phyloP scores from a whole-genome alignment of 2,797 vertebrate species.

The Phataginus tetradactyla region DNA sequence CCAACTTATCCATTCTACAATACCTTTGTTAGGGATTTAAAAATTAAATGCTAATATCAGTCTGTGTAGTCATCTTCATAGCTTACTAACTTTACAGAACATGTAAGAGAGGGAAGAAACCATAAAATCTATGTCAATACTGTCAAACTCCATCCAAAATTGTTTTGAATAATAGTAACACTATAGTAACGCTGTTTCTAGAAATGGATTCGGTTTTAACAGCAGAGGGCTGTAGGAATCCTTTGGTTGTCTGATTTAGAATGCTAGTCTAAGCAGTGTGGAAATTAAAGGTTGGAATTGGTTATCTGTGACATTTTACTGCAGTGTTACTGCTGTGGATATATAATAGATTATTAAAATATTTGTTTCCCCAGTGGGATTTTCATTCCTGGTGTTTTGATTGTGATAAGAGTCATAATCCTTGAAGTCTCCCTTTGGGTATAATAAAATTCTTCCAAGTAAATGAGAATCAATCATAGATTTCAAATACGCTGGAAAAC shows the following conservation, averaged over 20 bases:
- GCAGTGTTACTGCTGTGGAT: slow-evolving; percentile 42
- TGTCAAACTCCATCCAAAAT: slow-evolving; percentile 33
- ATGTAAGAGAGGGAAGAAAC: slow-evolving; percentile 4
- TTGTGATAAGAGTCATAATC: slow-evolving; percentile 64
- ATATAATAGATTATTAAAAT: slow-evolving; percentile 76
- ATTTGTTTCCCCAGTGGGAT: slow-evolving; percentile 68
- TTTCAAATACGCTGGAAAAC: slow-evolving; percentile 18
- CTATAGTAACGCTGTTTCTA: slow-evolving; percentile 2
- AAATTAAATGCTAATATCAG: not conserved
- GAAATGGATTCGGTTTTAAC: slow-evolving; percentile 66
- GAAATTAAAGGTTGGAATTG: slow-evolving; percentile 63
- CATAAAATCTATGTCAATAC: slow-evolving; percentile 38
- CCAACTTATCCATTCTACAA: not conserved
- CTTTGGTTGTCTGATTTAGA: slow-evolving; percentile 62
- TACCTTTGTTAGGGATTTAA: not conserved
- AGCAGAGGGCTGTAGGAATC: slow-evolving; percentile 37
- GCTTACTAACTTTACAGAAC: not conserved
- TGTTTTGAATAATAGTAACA: slow-evolving; percentile 33
- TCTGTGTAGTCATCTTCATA: not conserved
- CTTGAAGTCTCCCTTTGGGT: slow-evolving; percentile 64
- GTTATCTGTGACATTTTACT: slow-evolving; percentile 67
- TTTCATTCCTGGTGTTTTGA: slow-evolving; percentile 67
- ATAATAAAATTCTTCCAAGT: slow-evolving; percentile 65
- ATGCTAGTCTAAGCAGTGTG: slow-evolving; percentile 53
- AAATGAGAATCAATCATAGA: slow-evolving; percentile 65